These are phyloP conservation scores for Amyelois transitella DNA, from an alignment of 1,140 invertebrate genomes.

Conservation along the genomic window DNA sequence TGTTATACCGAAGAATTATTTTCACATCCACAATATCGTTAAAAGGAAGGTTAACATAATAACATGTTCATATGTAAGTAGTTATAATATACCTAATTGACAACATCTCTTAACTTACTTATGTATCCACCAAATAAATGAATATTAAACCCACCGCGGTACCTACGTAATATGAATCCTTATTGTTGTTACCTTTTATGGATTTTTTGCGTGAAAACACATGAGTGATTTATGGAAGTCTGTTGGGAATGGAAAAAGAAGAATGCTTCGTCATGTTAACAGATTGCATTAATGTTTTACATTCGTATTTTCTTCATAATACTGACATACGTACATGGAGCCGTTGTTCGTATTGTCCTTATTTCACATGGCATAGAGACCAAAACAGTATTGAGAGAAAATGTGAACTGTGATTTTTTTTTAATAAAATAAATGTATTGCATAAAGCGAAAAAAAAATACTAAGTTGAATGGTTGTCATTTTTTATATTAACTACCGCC, in stretches of 20 bases:
- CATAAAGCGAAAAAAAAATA: no score
- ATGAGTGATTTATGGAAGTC: slow-evolving; percentile 64
- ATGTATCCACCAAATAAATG: no score
- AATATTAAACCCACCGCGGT: background rate
- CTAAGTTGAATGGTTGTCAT: no score
- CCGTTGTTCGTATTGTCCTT: background rate
- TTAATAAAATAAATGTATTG: background rate
- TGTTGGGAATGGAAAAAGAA: slow-evolving; percentile 49
- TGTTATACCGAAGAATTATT: no score
- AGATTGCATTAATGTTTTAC: slow-evolving; percentile 54
- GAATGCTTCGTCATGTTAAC: slow-evolving; percentile 49
- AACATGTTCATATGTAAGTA: no score
- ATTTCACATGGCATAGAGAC: background rate
- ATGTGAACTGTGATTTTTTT: background rate
- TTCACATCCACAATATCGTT: no score
- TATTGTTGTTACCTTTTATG: slow-evolving; percentile 42
- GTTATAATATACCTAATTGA: no score
- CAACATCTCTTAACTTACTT: no score
- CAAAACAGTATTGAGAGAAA: background rate
- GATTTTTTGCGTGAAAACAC: slow-evolving; percentile 59
- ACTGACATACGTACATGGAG: background rate
- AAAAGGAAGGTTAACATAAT: no score
- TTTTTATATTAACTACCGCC: no score
- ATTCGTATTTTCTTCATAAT: slow-evolving; percentile 13
- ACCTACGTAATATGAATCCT: slow-evolving; percentile 3